These are phyloP conservation scores for Salticus scenicus DNA, from an alignment of 2,888 invertebrate species.

Conservation along the genomic window DNA sequence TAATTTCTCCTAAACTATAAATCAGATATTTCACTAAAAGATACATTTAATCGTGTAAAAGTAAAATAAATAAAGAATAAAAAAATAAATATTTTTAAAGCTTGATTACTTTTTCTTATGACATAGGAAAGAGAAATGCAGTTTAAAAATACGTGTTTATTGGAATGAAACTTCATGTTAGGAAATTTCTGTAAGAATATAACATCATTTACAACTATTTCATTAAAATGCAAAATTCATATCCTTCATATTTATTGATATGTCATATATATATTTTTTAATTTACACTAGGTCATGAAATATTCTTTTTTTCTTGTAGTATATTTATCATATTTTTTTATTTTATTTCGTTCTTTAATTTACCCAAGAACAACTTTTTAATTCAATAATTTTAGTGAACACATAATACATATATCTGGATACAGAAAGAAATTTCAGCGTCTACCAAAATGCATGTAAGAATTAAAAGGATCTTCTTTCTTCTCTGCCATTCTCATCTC, in stretches of 20 bases:
- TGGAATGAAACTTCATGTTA: too few relatives aligned
- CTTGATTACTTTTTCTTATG: too few relatives aligned
- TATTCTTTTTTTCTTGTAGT: slow-evolving; percentile 16
- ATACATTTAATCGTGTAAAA: too few relatives aligned
- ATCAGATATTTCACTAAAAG: too few relatives aligned
- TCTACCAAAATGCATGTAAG: slow-evolving; percentile 66
- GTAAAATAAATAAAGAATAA: too few relatives aligned
- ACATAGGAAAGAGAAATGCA: too few relatives aligned
- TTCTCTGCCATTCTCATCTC: slow-evolving; percentile 57
- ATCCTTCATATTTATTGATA: slow-evolving; percentile 59
- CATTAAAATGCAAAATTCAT: neutral
- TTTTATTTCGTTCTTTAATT: slow-evolving; percentile 13
- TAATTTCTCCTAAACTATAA: too few relatives aligned
- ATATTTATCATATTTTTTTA: slow-evolving; percentile 2
- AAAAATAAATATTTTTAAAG: too few relatives aligned
- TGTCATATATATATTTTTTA: slow-evolving; percentile 55
- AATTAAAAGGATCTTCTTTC: slow-evolving; percentile 63
- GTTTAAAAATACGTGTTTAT: too few relatives aligned
- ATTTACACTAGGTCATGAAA: slow-evolving; percentile 52
- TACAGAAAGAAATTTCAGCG: slow-evolving; percentile 33
- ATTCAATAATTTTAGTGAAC: slow-evolving; percentile 27
- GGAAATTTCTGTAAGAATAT: too few relatives aligned
- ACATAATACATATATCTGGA: slow-evolving; percentile 40
- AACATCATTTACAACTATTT: neutral
- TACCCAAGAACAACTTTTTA: slow-evolving; percentile 36